Evolutionary conservation across 2,888 invertebrate species (phyloP), one percentile per base, ranked within the genome.

Genomic region (Euzetes globulus): DNA sequence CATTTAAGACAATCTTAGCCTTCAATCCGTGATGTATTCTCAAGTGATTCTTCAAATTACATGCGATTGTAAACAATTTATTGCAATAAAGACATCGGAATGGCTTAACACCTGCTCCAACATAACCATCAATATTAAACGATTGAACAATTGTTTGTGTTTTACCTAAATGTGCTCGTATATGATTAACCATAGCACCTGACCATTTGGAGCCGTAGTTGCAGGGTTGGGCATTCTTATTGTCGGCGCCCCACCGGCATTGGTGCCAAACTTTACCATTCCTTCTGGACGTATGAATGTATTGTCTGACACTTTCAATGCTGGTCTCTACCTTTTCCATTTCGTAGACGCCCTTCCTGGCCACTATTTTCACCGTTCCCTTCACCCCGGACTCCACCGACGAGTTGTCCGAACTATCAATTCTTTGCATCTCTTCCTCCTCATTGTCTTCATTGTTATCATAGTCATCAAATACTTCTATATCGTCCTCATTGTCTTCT

Each of bases 1-100:
- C 25, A 6, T 55, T 71, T 4, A 33, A 17, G 25, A 50, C 13
- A 50, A 50, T 71, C 71, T 55, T 50, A 1, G 52, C 55, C 71
- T n/a, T 47, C 25, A 68, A 6, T n/a, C 37, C 37, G 68, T 68
- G 68, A 22, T 68, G 68, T 37, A 68, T 45, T 41, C 68, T 29
- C 45, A 68, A 41, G 33, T 68, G 68, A 68, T 68, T 68, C 41
- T 68, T 68, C n/a, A 68, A 45, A 68, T 68, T 68, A 68, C 68
- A 68, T 19, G 68, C 37, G 13, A 68, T 68, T 19, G 68, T 68
- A 37, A 68, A 68, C n/a, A 19, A 15, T 19, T 68, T 68, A 11
- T 68, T n/a, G 22, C 68, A 68, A 68, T 41, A 41, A 37, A 5
- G 17, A n/a, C 68, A 68, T 22, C 37, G 27, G n/a, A 68, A 68